Percentiles rank a stretch among this genome's conserved stretches.
These are phyloP conservation scores for Homalodisca vitripennis DNA, from an alignment of 1,140 invertebrate genomes.

Conservation along the genomic window DNA sequence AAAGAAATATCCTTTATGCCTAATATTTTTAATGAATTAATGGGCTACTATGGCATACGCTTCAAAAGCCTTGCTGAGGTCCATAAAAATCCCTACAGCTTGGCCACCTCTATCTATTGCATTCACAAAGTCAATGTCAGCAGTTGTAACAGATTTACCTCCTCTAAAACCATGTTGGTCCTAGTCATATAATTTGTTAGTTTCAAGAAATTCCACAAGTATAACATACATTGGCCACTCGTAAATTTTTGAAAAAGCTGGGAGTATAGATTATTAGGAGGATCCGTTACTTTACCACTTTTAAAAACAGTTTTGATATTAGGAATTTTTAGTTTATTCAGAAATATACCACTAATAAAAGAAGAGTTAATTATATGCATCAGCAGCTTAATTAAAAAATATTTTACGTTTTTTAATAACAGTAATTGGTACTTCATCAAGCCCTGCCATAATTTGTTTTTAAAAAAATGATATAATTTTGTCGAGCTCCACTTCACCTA, in stretches of 20 bases:
- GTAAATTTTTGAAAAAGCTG: neutral
- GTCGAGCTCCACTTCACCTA: neutral
- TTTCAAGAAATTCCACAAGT: neutral
- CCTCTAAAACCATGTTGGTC: neutral
- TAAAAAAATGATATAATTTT: neutral
- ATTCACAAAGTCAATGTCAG: neutral
- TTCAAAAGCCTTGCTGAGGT: neutral
- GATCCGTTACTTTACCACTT: neutral
- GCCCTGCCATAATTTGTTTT: neutral
- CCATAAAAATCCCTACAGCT: neutral
- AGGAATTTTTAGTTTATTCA: neutral
- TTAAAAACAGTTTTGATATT: neutral
- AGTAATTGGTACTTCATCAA: neutral
- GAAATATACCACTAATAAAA: neutral
- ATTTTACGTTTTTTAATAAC: neutral
- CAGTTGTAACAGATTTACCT: neutral
- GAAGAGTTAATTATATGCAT: neutral
- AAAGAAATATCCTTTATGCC: neutral
- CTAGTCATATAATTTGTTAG: neutral
- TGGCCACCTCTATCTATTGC: neutral
- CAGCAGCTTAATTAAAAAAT: neutral
- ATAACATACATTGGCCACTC: neutral
- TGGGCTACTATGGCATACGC: neutral
- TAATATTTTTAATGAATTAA: neutral
- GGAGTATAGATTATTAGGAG: neutral